Evolutionary conservation across 2,888 invertebrate genomes (phyloP), one percentile per base, ranked within the genome.

Genomic region (Troides aeacus): DNA sequence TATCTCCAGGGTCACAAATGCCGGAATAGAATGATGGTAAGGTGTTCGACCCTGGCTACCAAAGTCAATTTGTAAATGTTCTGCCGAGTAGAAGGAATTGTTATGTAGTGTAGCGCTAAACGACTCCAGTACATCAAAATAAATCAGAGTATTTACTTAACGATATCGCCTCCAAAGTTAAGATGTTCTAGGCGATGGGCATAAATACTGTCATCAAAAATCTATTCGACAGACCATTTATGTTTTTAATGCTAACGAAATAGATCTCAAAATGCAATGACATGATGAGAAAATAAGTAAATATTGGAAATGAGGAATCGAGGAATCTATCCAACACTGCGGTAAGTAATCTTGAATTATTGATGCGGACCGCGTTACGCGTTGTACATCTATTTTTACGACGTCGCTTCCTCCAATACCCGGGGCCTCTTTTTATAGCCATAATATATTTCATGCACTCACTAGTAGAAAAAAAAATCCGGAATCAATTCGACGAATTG

Each of bases 351-450:
- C 89, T 86, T 90, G 88, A 90, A 88, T 90, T 90, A 92, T 90
- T 89, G 89, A 91, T 86, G 86, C 82, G 84, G 82, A 83, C 80
- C 80, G 80, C 80, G 83, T 82, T 81, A 81, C 84, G 83, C 82
- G 81, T 74, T 81, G 81, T 85, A 88, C 87, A 87, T 87, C 86
- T 87, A 88, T 86, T 89, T 91, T 92, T 91, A 92, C 85, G 91
- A 89, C 74, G 73, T 69, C 76, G 75, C 73, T 70, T 77, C 77
- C 72, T 75, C 68, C 78, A 78, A 81, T 79, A 79, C 79, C 77
- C 80, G 71, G 74, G 84, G 86, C 84, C 84, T 81, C 85, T 89
- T 91, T 92, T 92, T 92, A 92, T 87, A 82, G 82, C 81, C 78
- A 80, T 77, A 78, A 81, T 81, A 90, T 88, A 90, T 89, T 86